Percentiles rank a stretch among this genome's conserved stretches.
These are phyloP conservation scores for Pangasius djambal DNA, from an alignment of 2,797 vertebrate genomes.

Conservation along the genomic window DNA sequence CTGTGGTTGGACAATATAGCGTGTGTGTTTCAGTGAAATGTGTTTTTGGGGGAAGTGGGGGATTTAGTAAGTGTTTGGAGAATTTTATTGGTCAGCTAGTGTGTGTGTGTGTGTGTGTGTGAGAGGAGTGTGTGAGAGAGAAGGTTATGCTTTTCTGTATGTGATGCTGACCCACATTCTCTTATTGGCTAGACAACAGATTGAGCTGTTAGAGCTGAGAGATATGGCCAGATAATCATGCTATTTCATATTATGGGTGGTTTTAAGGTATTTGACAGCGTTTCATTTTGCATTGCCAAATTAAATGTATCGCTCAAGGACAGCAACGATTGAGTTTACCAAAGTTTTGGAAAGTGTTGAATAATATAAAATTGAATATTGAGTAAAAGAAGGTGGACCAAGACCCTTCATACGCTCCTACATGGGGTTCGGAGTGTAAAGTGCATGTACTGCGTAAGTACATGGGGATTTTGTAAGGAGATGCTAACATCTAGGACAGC, in stretches of 20 bases:
- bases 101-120: not conserved
- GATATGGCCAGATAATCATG: not conserved
- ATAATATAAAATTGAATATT: not conserved
- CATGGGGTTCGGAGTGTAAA: not conserved
- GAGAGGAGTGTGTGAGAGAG: not conserved
- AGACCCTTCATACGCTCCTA: not conserved
- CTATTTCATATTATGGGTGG: not conserved
- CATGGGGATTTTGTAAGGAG: not conserved
- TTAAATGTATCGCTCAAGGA: not conserved
- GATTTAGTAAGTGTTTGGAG: conserved; percentile 7
- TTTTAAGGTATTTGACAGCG: not conserved
- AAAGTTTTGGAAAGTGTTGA: not conserved
- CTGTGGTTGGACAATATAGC: not conserved
- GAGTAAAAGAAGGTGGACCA: not conserved
- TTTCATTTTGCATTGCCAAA: not conserved
- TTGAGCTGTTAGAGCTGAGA: not conserved
- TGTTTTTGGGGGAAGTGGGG: not conserved
- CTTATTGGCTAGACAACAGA: not conserved
- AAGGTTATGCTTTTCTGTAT: not conserved
- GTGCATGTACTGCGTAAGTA: not conserved
- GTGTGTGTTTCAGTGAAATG: not conserved
- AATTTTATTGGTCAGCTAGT: conserved; percentile 9
- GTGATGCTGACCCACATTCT: not conserved
- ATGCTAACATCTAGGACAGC: not conserved
- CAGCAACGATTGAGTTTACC: not conserved